These are phyloP conservation scores for Melitaea cinxia DNA, from an alignment of 1,140 invertebrate species.

Conservation along the genomic window DNA sequence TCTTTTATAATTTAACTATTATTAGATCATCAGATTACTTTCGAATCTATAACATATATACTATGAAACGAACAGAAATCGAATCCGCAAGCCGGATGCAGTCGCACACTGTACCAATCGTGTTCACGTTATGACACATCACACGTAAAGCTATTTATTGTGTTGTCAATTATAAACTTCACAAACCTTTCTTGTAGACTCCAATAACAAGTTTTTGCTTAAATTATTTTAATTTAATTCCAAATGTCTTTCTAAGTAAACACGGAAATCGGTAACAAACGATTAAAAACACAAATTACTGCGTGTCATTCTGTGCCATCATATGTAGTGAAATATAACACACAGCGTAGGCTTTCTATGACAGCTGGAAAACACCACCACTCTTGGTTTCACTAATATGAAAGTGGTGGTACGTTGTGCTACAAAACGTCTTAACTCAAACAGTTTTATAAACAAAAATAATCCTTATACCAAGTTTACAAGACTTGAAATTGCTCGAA, in stretches of 20 bases:
- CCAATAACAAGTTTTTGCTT: neutral
- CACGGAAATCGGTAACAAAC: neutral
- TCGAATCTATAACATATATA: too few species aligned
- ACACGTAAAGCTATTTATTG: too few species aligned
- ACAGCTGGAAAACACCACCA: conserved; percentile 40
- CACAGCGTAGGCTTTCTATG: conserved; percentile 40
- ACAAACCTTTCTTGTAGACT: neutral
- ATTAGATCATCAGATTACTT: too few species aligned
- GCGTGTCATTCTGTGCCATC: neutral
- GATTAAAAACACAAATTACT: neutral
- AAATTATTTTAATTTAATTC: neutral
- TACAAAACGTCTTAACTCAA: conserved; percentile 22
- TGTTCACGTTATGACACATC: too few species aligned
- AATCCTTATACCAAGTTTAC: neutral
- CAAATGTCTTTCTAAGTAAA: conserved; percentile 12
- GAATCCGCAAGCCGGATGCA: too few species aligned
- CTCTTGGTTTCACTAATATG: conserved; percentile 64
- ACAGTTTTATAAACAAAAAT: conserved; percentile 4
- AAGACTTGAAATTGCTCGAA: conserved; percentile 17
- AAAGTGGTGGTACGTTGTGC: conserved; percentile 45
- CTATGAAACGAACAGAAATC: too few species aligned
- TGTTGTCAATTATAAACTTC: too few species aligned
- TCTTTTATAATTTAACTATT: too few species aligned
- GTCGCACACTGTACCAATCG: too few species aligned
- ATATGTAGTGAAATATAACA: conserved; percentile 4